Evolutionary conservation across 2,113 vertebrate species (phyloP).

Genomic region (Mesembrinibis cayennensis): DNA sequence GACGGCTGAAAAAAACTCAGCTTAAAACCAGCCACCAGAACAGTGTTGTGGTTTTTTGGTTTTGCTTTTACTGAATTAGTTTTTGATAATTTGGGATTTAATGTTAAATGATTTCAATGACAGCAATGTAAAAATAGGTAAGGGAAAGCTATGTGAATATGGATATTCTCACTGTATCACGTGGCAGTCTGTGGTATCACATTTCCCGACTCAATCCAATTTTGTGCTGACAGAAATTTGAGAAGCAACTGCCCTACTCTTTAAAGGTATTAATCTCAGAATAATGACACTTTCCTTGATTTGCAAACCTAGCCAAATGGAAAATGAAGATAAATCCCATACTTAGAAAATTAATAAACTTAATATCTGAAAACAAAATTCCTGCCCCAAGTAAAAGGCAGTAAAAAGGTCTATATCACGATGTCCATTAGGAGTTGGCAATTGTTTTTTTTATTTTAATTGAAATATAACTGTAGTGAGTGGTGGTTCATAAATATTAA

Average conservation of each 20-base stretch:
- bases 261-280: background rate
- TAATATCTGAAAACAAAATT: background rate
- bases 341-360: background rate
- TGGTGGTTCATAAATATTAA: background rate
- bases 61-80: background rate
- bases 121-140: background rate
- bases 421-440: background rate
- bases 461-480: background rate
- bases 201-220: background rate
- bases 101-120: background rate
- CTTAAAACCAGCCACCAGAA: background rate
- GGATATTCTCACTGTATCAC: background rate
- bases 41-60: fast-evolving
- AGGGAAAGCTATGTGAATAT: background rate
- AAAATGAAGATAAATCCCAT: background rate
- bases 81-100: background rate
- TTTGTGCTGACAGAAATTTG: background rate
- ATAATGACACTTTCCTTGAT: background rate
- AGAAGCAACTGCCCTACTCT: background rate
- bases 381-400: background rate
- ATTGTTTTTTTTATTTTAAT: background rate
- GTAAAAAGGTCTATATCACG: background rate
- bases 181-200: background rate
- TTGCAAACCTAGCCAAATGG: background rate
- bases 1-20: background rate